Base-by-base conservation (phyloP, 2,888 invertebrate genomes). In the Saturnia pavonia region DNA sequence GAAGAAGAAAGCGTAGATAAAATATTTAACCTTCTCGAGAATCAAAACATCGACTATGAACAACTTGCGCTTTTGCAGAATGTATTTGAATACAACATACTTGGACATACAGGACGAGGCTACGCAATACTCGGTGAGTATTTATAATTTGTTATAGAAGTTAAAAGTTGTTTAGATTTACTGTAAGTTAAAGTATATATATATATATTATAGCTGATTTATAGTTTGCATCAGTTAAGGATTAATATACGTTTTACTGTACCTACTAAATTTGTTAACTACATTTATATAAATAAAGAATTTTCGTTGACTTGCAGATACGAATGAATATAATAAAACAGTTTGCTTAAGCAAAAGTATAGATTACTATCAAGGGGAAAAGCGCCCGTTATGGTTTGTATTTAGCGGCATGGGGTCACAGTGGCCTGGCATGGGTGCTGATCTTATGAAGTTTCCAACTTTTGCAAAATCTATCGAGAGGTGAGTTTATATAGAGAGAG, bases 331-430 rank as follows among this genome's bases (percentile, higher is more conserved):
- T 0, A 82, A 82, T 0, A 78, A 84, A 71, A 87, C 89, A 0
- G 72, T 84, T 1, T 76, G 77, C 25, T 6, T 87, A 27, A 71
- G 79, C 0, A 80, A 87, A 70, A 83, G 79, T 68, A 72, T 78
- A 1, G 81, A 82, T 9, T 82, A 88, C 70, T 88, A 80, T 54
- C 78, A 84, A 0, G 88, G 86, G 3, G 83, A 75, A 0, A 82
- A 78, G 19, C 80, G 92, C 1, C 95, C 96, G 0, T 81, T 96
- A 0, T 96, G 96, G 95, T 96, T 95, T 78, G 92, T 96, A 66
- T 96, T 95, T 88, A 95, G 96, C 66, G 96, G 96, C 8, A 96
- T 96, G 96, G 96, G 96, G 0, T 95, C 95, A 0, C 96, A 96
- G 82, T 96, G 96, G 96, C 85, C 93, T 43, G 95, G 95, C 12